Evolutionary conservation across 2,113 vertebrate species (phyloP).

Genomic region (Callipepla californica): DNA sequence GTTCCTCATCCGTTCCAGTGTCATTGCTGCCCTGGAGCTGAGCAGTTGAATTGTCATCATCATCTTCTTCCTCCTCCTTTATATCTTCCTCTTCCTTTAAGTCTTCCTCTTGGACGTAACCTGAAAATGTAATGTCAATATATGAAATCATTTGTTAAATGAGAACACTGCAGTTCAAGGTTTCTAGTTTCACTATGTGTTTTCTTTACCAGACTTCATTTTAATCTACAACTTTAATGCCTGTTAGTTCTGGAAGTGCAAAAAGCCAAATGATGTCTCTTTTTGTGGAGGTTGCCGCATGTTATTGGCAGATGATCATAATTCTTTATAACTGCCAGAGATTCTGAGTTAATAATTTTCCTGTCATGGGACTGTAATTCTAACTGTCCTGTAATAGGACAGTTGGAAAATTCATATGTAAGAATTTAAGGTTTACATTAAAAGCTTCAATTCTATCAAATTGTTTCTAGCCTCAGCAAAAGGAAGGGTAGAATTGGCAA

Average conservation of each 20-base stretch:
- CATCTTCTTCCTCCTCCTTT: conserved; percentile 89
- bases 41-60: conserved; percentile 85
- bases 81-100: conserved; percentile 84
- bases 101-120: conserved; percentile 94
- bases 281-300: background rate
- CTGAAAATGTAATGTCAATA: conserved; percentile 79
- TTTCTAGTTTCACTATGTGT: background rate
- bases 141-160: conserved; percentile 23
- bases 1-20: conserved; percentile 88
- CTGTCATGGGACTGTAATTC: conserved; percentile 48
- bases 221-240: background rate
- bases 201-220: background rate
- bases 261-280: conserved; percentile 20
- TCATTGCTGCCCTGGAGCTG: conserved; percentile 89
- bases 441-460: conserved; percentile 53
- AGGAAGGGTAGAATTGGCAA: background rate
- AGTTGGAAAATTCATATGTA: conserved; percentile 46
- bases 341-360: conserved; percentile 67
- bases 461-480: conserved; percentile 35
- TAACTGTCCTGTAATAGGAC: conserved; percentile 48
- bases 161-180: background rate
- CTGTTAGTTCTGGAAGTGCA: background rate
- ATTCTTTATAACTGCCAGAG: conserved; percentile 66
- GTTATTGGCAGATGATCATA: conserved; percentile 57
- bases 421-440: conserved; percentile 60